These are phyloP conservation scores for Serrognathus titanus DNA, from an alignment of 2,888 invertebrate genomes.

Conservation along the genomic window DNA sequence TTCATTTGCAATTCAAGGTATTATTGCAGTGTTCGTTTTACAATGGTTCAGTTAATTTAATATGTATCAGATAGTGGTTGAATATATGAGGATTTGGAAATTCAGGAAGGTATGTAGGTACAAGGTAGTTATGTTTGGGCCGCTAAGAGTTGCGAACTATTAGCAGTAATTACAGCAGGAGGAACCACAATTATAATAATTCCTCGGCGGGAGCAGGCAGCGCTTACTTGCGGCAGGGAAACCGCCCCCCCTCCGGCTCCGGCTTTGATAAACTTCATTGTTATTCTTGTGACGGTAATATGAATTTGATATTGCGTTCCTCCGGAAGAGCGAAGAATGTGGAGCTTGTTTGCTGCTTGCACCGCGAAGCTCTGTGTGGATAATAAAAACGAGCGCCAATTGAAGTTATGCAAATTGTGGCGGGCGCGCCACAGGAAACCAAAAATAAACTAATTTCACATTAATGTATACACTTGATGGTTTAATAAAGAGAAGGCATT, in stretches of 20 bases:
- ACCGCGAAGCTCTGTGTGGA: not conserved
- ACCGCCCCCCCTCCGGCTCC: not conserved
- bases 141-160: conserved; percentile 22
- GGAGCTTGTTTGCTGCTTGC: not conserved
- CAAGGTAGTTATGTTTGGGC: conserved; percentile 5
- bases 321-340: not conserved
- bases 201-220: conserved; percentile 13
- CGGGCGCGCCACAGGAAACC: too few species aligned
- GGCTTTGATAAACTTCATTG: conserved; percentile 10
- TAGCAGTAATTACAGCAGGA: conserved; percentile 28
- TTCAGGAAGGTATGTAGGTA: conserved; percentile 4
- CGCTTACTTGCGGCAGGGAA: too few species aligned
- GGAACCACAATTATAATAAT: conserved; percentile 31
- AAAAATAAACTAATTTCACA: too few species aligned
- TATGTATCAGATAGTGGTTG: conserved; percentile 6
- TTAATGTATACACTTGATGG: too few species aligned
- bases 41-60: conserved; percentile 4
- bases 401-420: not conserved
- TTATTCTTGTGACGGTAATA: conserved; percentile 4
- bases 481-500: too few species aligned
- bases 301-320: conserved; percentile 6
- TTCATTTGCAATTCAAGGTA: not conserved
- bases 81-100: conserved; percentile 6
- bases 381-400: not conserved
- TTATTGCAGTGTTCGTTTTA: not conserved